Percentiles rank a stretch among this genome's conserved stretches.
Conservation (phyloP, 1,140 invertebrate species). For the Pseudobourletiella spinata region DNA sequence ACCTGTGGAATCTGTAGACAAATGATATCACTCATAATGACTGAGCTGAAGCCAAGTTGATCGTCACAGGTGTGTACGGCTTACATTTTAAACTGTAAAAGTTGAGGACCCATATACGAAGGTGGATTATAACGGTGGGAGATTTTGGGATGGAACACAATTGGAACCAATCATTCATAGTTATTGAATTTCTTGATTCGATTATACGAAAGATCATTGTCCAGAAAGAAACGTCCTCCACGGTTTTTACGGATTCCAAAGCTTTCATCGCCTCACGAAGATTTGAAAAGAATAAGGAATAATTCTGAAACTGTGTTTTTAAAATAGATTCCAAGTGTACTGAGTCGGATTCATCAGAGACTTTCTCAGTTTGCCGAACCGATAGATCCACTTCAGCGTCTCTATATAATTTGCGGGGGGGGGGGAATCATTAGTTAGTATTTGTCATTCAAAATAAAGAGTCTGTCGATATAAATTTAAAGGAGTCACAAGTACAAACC, state of each 20-base stretch:
- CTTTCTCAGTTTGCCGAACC: too few species aligned
- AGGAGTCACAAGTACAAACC: too few species aligned
- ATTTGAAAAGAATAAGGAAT: background rate
- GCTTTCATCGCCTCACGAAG: background rate
- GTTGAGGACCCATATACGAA: background rate
- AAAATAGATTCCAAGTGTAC: too few species aligned
- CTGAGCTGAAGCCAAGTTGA: too few species aligned
- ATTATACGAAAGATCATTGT: background rate
- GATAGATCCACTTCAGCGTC: too few species aligned
- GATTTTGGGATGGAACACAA: background rate
- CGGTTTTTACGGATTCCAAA: background rate
- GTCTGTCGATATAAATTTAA: too few species aligned
- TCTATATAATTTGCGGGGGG: too few species aligned
- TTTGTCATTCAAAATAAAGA: too few species aligned
- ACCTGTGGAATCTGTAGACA: background rate
- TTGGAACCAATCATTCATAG: background rate
- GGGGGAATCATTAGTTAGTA: too few species aligned
- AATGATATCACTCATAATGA: background rate
- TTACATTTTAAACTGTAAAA: background rate
- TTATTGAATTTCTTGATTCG: background rate
- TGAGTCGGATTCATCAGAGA: too few species aligned
- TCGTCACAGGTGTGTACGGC: too few species aligned
- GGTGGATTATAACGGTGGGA: background rate
- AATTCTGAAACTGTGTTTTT: slow-evolving; percentile 1
- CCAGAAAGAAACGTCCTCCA: background rate